Evolutionary conservation across 2,797 vertebrate species (phyloP), one percentile per base, ranked within the genome.

Genomic region (Mycteria americana): DNA sequence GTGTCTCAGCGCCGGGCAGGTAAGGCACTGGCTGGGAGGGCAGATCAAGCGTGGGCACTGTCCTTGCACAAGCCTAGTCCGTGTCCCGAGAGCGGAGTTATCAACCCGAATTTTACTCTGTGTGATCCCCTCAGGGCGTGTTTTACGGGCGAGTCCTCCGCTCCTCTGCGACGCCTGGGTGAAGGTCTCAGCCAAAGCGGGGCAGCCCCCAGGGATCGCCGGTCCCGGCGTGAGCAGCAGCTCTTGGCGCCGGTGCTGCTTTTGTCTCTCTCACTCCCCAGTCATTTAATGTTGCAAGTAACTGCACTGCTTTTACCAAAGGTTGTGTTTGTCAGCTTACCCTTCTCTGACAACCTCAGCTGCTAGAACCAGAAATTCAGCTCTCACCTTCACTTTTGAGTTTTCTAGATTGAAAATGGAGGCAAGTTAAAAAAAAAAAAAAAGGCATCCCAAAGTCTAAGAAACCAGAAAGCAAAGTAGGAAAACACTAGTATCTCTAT

Each of bases 401-500:
- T 31, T 57, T 27, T 73, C 50, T 46, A 8, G 30, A 10, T 6
- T 31, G 48, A 35, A 18, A 41, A 7, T 1, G 31, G 12, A 37
- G 50, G 31, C 23, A 24, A 60, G 35, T 45, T 50, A n/a, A 56
- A 70, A 37, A 50, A 59, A 50, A 22, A 11, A 33, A 39, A n/a
- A 37, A 51, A 45, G 31, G 22, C 46, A 54, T 23, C 12, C 13
- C 33, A 13, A 13, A 50, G 23, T n/a, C 81, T 53, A 35, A 33
- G 37, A 62, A 80, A 37, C 12, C 48, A 43, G 59, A 43, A 46
- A 56, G 59, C 57, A 27, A 63, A 76, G 60, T 10, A 50, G 74
- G 74, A 50, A 33, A 69, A 73, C 8, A 2, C 0, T 4, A 5
- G 4, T 5, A 5, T 16, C 67, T 74, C 33, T 67, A 0, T 35